phyloP scores from a whole-genome alignment of 2,113 vertebrate species.

The Papio anubis region DNA sequence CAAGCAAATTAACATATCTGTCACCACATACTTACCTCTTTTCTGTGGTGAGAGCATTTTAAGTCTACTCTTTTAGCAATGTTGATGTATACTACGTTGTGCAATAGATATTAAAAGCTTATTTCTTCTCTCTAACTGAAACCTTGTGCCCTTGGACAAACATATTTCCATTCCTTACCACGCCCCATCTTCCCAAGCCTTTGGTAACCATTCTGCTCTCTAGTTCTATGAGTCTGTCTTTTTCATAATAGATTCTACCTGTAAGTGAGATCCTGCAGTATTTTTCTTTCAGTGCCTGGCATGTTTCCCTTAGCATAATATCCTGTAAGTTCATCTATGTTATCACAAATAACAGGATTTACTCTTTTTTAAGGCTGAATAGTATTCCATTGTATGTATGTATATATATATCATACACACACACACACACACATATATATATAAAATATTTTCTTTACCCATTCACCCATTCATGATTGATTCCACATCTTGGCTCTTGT shows the following conservation, averaged over 20 bases:
- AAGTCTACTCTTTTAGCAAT: background rate
- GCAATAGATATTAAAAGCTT: background rate
- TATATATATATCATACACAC: background rate
- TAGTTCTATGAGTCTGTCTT: background rate
- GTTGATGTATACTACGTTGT: background rate
- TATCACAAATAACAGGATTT: background rate
- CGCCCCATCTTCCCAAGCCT: background rate
- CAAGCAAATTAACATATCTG: background rate
- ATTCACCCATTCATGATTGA: background rate
- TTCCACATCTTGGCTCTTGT: background rate
- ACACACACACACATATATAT: background rate
- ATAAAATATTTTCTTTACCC: background rate
- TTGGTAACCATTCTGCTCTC: background rate
- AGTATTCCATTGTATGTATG: background rate
- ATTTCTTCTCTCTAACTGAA: background rate
- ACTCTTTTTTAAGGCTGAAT: background rate
- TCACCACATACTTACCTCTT: background rate
- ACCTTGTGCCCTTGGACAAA: fast-evolving
- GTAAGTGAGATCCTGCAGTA: background rate
- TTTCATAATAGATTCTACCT: background rate
- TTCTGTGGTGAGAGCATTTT: background rate
- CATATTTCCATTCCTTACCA: background rate
- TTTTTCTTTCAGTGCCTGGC: background rate
- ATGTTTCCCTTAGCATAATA: background rate
- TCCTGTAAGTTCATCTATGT: background rate